Evolutionary conservation across 1,140 invertebrate genomes (phyloP).

Genomic region (Rhagoletis zephyria): DNA sequence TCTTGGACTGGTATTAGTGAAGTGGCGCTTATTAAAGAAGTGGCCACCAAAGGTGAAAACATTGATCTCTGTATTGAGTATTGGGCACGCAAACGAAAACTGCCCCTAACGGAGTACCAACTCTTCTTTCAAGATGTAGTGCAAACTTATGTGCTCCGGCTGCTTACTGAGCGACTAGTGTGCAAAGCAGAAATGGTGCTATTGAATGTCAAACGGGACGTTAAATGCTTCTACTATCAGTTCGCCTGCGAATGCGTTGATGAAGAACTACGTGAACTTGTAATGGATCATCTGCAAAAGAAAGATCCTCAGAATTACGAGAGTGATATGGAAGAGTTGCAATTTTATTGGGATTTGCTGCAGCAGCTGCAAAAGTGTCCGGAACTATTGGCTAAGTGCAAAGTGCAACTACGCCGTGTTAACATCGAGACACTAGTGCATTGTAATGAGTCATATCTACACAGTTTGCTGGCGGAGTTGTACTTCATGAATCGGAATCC

Average conservation of each 20-base stretch:
- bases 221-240: conserved; percentile 69
- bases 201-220: conserved; percentile 66
- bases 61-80: conserved; percentile 68
- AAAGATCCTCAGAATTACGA: conserved; percentile 64
- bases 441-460: conserved; percentile 59
- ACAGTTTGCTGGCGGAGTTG: conserved; percentile 64
- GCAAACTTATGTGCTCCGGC: conserved; percentile 68
- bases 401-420: conserved; percentile 60
- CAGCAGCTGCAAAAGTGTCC: conserved; percentile 63
- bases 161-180: conserved; percentile 69
- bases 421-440: conserved; percentile 66
- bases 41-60: conserved; percentile 71
- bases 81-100: conserved; percentile 66
- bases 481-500: conserved; percentile 66
- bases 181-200: conserved; percentile 71
- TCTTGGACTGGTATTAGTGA: conserved; percentile 69
- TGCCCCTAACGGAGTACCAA: conserved; percentile 63
- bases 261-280: conserved; percentile 64
- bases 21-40: conserved; percentile 69
- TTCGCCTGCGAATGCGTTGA: conserved; percentile 67
- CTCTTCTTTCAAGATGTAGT: conserved; percentile 70
- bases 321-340: conserved; percentile 62
- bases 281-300: conserved; percentile 67
- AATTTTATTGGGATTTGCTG: conserved; percentile 68
- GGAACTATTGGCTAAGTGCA: conserved; percentile 59